These are phyloP conservation scores for Gephyroberyx darwinii DNA, from an alignment of 2,797 vertebrate genomes.

Conservation along the genomic window DNA sequence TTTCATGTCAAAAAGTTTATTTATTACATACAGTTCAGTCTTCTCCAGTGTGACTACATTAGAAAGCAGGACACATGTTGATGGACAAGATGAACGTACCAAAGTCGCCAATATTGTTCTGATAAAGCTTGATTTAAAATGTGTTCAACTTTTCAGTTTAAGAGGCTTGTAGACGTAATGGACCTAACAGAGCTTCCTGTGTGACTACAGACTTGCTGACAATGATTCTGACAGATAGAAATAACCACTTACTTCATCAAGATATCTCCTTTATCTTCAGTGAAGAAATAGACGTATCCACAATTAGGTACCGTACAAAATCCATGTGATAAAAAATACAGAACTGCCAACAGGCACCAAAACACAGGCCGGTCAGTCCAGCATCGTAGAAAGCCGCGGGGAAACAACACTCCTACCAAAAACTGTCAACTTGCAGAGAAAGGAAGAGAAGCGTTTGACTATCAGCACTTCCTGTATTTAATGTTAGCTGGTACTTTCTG, in stretches of 20 bases:
- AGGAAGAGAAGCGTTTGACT: slow-evolving; percentile 37
- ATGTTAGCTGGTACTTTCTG: slow-evolving; percentile 28
- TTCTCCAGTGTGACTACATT: no score
- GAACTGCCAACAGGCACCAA: background rate
- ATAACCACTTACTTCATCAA: background rate
- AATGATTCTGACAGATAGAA: slow-evolving; percentile 22
- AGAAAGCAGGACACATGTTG: no score
- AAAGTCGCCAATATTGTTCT: no score
- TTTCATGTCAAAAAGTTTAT: no score
- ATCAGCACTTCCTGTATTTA: slow-evolving; percentile 63
- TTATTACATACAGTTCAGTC: no score
- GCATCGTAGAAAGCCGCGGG: slow-evolving; percentile 9
- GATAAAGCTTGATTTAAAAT: no score
- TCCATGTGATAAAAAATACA: no score
- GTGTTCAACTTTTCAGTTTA: background rate
- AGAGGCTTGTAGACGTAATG: background rate
- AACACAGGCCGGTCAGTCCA: no score
- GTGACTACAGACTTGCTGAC: slow-evolving; percentile 5
- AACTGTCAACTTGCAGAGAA: slow-evolving; percentile 3
- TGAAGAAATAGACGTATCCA: no score
- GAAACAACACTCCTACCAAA: background rate
- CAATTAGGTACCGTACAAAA: no score
- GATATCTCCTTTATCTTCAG: background rate
- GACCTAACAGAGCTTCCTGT: slow-evolving; percentile 34
- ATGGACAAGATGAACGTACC: no score